Base-by-base conservation (phyloP, 2,797 vertebrate genomes). In the Anniella stebbinsi region DNA sequence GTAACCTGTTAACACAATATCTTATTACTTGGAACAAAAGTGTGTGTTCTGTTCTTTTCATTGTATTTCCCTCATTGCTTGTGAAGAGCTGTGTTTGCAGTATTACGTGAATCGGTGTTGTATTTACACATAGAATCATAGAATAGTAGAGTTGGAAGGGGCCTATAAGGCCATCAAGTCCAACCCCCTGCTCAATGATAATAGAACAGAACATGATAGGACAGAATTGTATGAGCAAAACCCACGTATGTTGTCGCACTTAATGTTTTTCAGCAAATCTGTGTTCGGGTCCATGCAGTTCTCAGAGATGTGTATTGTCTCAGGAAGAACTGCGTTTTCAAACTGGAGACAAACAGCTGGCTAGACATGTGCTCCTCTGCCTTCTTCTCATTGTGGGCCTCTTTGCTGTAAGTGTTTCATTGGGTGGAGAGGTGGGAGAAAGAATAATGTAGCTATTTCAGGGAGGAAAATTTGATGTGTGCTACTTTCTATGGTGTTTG, bases 281-380 rank as follows among this genome's bases (percentile, higher is more conserved):
- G 80, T 99, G 98, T 96, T 97, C 97, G 84, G 97, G 92, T 87
- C 86, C 89, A 5, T 99, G 98, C 89, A 97, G 97, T 90, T 97
- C 98, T 75, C 95, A 97, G 57, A 97, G 97, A 78, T 99, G 99
- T 83, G 94, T 98, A 15, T 97, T 99, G 87, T 97, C 96, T 80
- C 97, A 98, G 93, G 98, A 98, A 88, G 98, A 98, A 76, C 97
- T 97, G 92, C 95, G 96, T 41, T 97, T 97, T 36, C 98, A 98
- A 92, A 97, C 93, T 0, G 89, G 95, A 90, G 98, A 99, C 88
- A 97, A 96, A 93, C 97, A 99, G 96, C 96, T 98, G 96, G 98
- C 97, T 84, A 98, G 99, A 94, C 99, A 99, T 0, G 97, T 98
- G 90, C 95, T 99, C 92, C 94, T 99, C 3, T 98, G 97, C 96